Evolutionary conservation across 1,140 invertebrate genomes (phyloP), one percentile per base, ranked within the genome.

Genomic region (Manduca sexta): DNA sequence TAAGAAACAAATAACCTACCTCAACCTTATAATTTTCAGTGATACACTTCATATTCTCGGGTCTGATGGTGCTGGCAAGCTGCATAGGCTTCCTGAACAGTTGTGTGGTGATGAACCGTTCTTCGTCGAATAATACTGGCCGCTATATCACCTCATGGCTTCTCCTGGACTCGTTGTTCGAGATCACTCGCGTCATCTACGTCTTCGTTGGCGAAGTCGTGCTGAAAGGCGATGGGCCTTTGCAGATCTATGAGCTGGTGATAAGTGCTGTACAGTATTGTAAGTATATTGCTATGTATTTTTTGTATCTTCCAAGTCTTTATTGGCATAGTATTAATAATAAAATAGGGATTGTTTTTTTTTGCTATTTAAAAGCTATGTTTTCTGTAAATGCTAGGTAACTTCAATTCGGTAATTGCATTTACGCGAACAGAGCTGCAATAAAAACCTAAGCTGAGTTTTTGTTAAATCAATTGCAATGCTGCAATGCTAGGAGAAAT

Each of bases 101-200:
- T 33, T 63, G 64, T 2, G 48, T 79, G 16, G 68, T 76, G 33
- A 65, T 84, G 47, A 70, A 67, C 40, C 59, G 81, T 0, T 64
- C 57, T 3, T 47, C 70, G 0, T 37, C 51, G 1, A 51, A 57
- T 1, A 84, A 80, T 47, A 64, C 45, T 0, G 66, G 73, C 8
- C 60, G 69, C 1, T 73, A 74, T 14, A 69, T 84, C 16, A 81
- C 77, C 12, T 62, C 61, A 0, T 84, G 81, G 81, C 49, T 84
- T 18, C 61, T 84, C 6, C 58, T 84, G 5, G 74, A 83, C 46
- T 84, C 81, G 0, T 49, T 84, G 57, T 84, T 84, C 31, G 81
- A 84, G 56, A 80, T 75, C 1, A 71, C 64, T 3, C 45, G 81
- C 0, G 75, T 84, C 0, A 46, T 84, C 0, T 83, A 84, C 16